Conservation (phyloP, 2,797 vertebrate species). For the Etheostoma perlongum region DNA sequence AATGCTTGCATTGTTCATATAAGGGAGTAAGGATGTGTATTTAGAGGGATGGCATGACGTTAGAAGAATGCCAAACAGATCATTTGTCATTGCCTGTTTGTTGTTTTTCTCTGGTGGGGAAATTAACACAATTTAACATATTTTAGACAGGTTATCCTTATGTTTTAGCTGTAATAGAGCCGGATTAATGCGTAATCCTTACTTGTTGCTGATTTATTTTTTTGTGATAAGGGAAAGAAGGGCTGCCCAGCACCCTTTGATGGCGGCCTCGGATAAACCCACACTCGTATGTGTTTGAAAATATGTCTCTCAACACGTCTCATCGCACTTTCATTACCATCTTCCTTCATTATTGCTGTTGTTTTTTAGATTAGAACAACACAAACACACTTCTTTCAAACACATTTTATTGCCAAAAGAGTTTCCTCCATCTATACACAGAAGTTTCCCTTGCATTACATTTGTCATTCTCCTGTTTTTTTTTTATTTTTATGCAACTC, state of each 20-base stretch:
- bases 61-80: conserved; percentile 51
- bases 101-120: conserved; percentile 6
- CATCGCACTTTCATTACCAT: conserved; percentile 36
- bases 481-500: conserved; percentile 14
- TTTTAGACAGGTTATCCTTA: conserved; percentile 1
- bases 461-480: conserved; percentile 19
- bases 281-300: conserved; percentile 23
- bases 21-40: conserved; percentile 57
- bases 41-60: conserved; percentile 53
- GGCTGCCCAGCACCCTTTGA: conserved; percentile 27
- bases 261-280: conserved; percentile 50
- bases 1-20: conserved; percentile 70
- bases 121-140: not conserved
- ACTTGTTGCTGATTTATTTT: conserved; percentile 20
- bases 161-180: conserved; percentile 17
- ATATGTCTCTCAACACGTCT: conserved; percentile 29
- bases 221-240: conserved; percentile 26
- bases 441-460: conserved; percentile 22
- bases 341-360: conserved; percentile 31
- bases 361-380: conserved; percentile 30
- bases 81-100: conserved; percentile 31
- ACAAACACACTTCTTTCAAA: conserved; percentile 48
- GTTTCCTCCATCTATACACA: conserved; percentile 14
- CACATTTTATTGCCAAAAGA: conserved; percentile 48
- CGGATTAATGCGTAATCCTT: conserved; percentile 19